A percentile compares a stretch with the other conserved stretches of the same genome.
Evolutionary conservation across 2,797 vertebrate genomes (phyloP).

Genomic region (Trachurus trachurus): DNA sequence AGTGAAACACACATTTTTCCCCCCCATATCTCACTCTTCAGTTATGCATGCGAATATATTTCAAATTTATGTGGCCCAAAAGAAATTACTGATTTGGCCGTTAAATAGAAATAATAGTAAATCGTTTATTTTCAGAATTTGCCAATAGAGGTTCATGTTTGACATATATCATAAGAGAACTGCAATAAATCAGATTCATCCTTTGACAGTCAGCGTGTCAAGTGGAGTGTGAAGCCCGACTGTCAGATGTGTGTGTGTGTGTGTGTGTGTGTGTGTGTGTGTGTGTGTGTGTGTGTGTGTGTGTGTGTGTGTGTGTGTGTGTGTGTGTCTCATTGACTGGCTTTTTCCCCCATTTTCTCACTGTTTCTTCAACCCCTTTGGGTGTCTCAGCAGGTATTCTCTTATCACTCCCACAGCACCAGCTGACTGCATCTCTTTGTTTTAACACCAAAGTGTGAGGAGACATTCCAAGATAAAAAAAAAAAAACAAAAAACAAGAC

Average conservation of each 20-base stretch:
- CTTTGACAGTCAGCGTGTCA: slow-evolving; percentile 81
- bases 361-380: slow-evolving; percentile 75
- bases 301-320: slow-evolving; percentile 53
- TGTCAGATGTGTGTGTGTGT: slow-evolving; percentile 67
- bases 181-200: slow-evolving; percentile 80
- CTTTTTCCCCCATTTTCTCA: slow-evolving; percentile 66
- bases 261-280: slow-evolving; percentile 56
- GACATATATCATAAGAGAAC: slow-evolving; percentile 74
- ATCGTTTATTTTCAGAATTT: slow-evolving; percentile 69
- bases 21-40: background rate
- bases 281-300: slow-evolving; percentile 56
- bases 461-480: slow-evolving; percentile 65
- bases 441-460: slow-evolving; percentile 75
- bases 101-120: slow-evolving; percentile 61
- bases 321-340: slow-evolving; percentile 69
- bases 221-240: slow-evolving; percentile 81
- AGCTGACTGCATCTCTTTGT: slow-evolving; percentile 73
- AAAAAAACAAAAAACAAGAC: slow-evolving; percentile 69
- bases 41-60: slow-evolving; percentile 33
- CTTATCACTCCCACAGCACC: slow-evolving; percentile 77
- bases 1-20: background rate
- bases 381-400: slow-evolving; percentile 83
- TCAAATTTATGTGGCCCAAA: slow-evolving; percentile 41
- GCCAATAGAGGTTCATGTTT: slow-evolving; percentile 73
- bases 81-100: slow-evolving; percentile 44